phyloP scores from a whole-genome alignment of 1,140 invertebrate genomes.

The Phymastichus coffea region DNA sequence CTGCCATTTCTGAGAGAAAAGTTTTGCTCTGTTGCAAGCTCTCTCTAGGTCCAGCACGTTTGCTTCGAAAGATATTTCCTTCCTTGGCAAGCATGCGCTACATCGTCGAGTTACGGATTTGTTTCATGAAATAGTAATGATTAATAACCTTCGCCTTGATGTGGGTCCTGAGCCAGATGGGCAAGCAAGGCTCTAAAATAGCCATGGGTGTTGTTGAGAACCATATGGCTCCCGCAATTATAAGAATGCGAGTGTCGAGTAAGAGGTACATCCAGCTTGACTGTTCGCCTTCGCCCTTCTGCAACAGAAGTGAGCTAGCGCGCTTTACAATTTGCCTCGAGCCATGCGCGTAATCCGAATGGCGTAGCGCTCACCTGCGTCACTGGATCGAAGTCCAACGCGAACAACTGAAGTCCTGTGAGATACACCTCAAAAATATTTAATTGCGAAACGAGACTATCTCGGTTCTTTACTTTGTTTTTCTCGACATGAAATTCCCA shows the following conservation, averaged over 20 bases:
- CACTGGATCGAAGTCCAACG: slow-evolving; percentile 29
- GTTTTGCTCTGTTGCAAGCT: too few relatives aligned
- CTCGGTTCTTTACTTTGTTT: neutral
- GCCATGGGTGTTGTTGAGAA: slow-evolving; percentile 77
- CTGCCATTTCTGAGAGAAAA: slow-evolving; percentile 69
- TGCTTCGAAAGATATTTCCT: too few relatives aligned
- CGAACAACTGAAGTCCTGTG: slow-evolving; percentile 37
- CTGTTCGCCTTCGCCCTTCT: slow-evolving; percentile 36
- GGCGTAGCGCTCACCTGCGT: slow-evolving; percentile 8
- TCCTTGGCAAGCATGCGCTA: too few relatives aligned
- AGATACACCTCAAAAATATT: slow-evolving; percentile 13
- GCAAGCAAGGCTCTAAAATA: slow-evolving; percentile 78
- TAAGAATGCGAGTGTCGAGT: slow-evolving; percentile 61
- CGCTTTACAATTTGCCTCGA: too few relatives aligned
- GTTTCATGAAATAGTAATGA: too few relatives aligned
- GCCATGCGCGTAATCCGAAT: too few relatives aligned
- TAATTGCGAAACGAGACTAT: neutral
- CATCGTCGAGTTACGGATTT: too few relatives aligned
- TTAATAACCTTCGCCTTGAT: slow-evolving; percentile 75
- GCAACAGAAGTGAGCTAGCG: slow-evolving; percentile 1
- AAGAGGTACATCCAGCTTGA: slow-evolving; percentile 61
- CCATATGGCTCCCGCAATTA: slow-evolving; percentile 69
- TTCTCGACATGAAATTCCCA: too few relatives aligned
- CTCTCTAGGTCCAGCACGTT: too few relatives aligned
- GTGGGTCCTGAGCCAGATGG: slow-evolving; percentile 74